Conservation (phyloP, 2,113 vertebrate species). For the Lepisosteus oculatus region DNA sequence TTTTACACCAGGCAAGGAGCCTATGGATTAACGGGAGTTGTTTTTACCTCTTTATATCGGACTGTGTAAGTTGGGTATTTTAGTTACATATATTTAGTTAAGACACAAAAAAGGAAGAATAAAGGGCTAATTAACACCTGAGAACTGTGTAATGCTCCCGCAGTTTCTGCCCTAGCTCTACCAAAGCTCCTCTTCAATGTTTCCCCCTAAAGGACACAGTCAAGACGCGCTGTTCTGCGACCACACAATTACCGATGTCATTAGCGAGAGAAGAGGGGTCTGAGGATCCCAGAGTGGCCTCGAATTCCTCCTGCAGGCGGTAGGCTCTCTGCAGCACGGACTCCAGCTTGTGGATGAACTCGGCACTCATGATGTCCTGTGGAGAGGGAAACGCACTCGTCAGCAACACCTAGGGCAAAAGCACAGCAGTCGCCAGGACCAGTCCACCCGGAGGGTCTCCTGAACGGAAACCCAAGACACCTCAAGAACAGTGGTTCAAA, state of each 20-base stretch:
- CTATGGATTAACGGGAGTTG: neutral
- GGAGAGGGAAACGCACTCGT: neutral
- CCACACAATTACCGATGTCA: conserved; percentile 72
- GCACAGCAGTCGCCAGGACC: neutral
- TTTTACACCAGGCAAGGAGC: neutral
- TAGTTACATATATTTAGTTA: too few relatives aligned
- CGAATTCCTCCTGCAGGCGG: conserved; percentile 92
- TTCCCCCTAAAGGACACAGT: neutral
- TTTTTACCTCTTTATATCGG: neutral
- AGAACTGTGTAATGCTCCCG: too few relatives aligned
- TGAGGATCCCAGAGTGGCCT: conserved; percentile 77
- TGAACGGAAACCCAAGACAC: too few relatives aligned
- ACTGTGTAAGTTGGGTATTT: too few relatives aligned
- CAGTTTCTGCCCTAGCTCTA: too few relatives aligned
- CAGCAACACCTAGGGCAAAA: neutral
- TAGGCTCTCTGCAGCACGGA: conserved; percentile 89
- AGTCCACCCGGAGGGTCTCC: too few relatives aligned
- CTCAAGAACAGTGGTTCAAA: too few relatives aligned
- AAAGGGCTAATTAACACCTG: too few relatives aligned
- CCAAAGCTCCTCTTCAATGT: neutral
- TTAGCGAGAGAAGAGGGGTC: conserved; percentile 72
- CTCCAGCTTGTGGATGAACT: conserved; percentile 93
- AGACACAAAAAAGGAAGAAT: too few relatives aligned
- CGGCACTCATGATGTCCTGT: conserved; percentile 87
- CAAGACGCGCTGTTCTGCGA: neutral